Percentiles rank a stretch among this genome's conserved stretches.
These are phyloP conservation scores for Cichlasoma orientale DNA, from an alignment of 2,797 vertebrate genomes.

Conservation along the genomic window DNA sequence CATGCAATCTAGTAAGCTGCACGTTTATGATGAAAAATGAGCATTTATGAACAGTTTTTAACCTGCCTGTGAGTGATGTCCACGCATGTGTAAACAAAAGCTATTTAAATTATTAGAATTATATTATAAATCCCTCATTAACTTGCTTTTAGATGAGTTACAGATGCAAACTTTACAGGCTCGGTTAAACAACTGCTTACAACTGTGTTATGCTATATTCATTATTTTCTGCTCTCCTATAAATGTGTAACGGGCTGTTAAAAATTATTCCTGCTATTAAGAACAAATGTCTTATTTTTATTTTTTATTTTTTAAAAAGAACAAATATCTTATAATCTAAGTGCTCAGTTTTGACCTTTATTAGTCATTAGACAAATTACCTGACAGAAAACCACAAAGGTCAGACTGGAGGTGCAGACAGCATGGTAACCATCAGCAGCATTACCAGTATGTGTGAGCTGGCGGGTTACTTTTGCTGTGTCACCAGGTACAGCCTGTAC, in stretches of 20 bases:
- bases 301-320: no score
- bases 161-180: background rate
- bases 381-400: background rate
- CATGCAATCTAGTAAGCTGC: no score
- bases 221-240: background rate
- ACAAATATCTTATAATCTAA: background rate
- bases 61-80: no score
- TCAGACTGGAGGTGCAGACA: conserved; percentile 17
- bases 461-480: conserved; percentile 14
- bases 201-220: background rate
- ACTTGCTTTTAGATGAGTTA: background rate
- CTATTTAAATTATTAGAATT: no score
- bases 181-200: rapidly evolving
- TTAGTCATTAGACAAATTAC: background rate
- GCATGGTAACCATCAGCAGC: conserved; percentile 14
- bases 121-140: background rate
- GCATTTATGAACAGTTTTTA: no score
- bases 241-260: background rate
- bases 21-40: no score
- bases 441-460: conserved; percentile 27
- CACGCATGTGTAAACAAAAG: no score
- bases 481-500: conserved; percentile 45
- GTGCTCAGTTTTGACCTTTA: background rate
- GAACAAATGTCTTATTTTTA: background rate
- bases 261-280: background rate